These are phyloP conservation scores for Oeneis ivallda DNA, from an alignment of 2,888 invertebrate genomes.

Conservation along the genomic window DNA sequence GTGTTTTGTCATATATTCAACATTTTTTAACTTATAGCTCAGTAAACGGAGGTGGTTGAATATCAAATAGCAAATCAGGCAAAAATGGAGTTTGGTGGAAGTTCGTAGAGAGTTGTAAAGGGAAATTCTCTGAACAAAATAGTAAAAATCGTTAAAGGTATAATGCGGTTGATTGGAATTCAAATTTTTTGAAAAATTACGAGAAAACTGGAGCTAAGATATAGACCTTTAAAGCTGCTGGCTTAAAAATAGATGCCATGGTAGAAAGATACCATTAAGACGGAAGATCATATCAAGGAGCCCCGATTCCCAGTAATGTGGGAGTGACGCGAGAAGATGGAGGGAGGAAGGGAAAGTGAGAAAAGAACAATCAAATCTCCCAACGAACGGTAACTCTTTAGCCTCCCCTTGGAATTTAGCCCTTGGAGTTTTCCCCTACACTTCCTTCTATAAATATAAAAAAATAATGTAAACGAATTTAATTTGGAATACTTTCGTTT, in stretches of 20 bases:
- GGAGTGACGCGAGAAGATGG: too few relatives aligned
- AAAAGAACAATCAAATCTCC: too few relatives aligned
- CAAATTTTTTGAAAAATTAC: too few relatives aligned
- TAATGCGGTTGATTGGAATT: too few relatives aligned
- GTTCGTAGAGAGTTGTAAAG: not conserved
- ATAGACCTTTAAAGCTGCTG: not conserved
- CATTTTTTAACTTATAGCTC: constrained; percentile 47
- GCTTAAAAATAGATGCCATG: too few relatives aligned
- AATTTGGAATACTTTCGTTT: not conserved
- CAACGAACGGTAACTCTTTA: not conserved
- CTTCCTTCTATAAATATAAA: not conserved
- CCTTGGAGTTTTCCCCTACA: not conserved
- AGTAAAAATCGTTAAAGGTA: not conserved
- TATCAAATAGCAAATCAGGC: not conserved
- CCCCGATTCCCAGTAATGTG: too few relatives aligned
- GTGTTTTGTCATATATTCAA: constrained; percentile 59
- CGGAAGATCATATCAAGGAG: too few relatives aligned
- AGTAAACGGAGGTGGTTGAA: not conserved
- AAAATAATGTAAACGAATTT: not conserved
- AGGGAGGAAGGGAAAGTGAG: too few relatives aligned
- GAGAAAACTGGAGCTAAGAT: too few relatives aligned
- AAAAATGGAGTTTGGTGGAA: not conserved
- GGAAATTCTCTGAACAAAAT: not conserved
- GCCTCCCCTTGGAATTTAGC: not conserved
- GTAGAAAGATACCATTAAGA: too few relatives aligned